A percentile compares a stretch with the other conserved stretches of the same genome.
Conservation (phyloP, 2,888 invertebrate species). For the Allygus modestus region DNA sequence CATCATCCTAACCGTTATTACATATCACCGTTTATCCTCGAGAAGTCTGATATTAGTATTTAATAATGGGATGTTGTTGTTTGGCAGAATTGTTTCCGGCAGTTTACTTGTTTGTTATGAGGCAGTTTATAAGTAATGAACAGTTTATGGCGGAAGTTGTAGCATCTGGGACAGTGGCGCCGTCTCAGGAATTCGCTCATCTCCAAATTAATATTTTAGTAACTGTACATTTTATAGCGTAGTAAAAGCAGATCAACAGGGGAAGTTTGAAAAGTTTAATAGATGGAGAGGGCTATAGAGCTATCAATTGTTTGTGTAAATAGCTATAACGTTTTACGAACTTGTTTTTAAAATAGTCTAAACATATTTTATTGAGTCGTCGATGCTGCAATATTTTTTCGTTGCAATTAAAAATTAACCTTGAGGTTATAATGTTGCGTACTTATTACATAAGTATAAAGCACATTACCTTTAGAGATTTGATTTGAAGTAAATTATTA, state of each 20-base stretch:
- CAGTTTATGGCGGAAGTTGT: slow-evolving; percentile 27
- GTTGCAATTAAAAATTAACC: too few species aligned
- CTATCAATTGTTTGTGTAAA: too few species aligned
- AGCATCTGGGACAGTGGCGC: slow-evolving; percentile 33
- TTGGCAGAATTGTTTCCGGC: slow-evolving; percentile 23
- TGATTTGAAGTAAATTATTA: too few species aligned
- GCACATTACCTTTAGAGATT: too few species aligned
- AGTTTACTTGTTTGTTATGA: slow-evolving; percentile 4
- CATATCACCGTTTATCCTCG: too few species aligned
- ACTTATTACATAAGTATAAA: too few species aligned
- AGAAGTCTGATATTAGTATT: not conserved
- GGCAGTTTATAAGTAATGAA: slow-evolving; percentile 23
- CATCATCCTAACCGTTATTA: too few species aligned
- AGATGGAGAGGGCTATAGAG: not conserved
- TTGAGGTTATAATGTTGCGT: too few species aligned
- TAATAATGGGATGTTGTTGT: slow-evolving; percentile 17
- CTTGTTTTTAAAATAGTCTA: too few species aligned
- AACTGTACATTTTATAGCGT: slow-evolving; percentile 28
- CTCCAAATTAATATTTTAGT: slow-evolving; percentile 30
- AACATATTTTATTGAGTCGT: too few species aligned
- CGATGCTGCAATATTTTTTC: too few species aligned
- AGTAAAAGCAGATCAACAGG: not conserved
- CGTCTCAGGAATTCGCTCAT: slow-evolving; percentile 14
- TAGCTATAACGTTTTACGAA: too few species aligned
- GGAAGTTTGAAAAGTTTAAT: not conserved